phyloP scores from a whole-genome alignment of 2,888 invertebrate species.

The Scaptomyza reducta region DNA sequence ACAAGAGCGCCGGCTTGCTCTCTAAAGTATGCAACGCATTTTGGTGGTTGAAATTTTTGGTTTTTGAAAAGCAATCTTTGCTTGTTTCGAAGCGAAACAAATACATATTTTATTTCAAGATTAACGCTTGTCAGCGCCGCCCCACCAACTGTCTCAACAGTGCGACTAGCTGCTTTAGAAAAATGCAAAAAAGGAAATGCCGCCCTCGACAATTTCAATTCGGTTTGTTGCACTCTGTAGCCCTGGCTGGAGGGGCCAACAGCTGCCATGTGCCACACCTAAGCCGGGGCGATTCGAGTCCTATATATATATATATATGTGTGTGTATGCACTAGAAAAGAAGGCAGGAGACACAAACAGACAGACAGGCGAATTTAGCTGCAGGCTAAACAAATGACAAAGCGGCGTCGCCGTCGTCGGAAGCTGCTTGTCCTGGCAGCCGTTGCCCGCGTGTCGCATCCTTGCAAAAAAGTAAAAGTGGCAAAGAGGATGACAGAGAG shows the following conservation, averaged over 20 bases:
- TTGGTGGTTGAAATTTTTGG: slow-evolving; percentile 62
- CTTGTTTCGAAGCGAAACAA: slow-evolving; percentile 43
- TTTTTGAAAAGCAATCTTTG: slow-evolving; percentile 14
- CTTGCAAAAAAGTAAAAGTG: slow-evolving; percentile 75
- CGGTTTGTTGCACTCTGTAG: slow-evolving; percentile 77
- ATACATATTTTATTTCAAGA: slow-evolving; percentile 75
- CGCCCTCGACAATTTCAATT: slow-evolving; percentile 57
- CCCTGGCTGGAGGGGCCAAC: slow-evolving; percentile 45
- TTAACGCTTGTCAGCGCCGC: slow-evolving; percentile 68
- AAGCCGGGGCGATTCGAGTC: slow-evolving; percentile 47
- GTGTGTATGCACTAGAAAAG: slow-evolving; percentile 32
- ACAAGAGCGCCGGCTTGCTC: slow-evolving; percentile 45
- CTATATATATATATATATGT: slow-evolving; percentile 18
- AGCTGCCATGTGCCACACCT: slow-evolving; percentile 75
- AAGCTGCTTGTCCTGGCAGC: slow-evolving; percentile 75
- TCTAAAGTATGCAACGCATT: slow-evolving; percentile 63
- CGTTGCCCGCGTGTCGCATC: slow-evolving; percentile 63
- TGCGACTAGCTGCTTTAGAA: slow-evolving; percentile 25
- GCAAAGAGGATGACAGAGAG: slow-evolving; percentile 19
- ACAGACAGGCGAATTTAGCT: slow-evolving; percentile 67
- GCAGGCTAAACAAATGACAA: slow-evolving; percentile 77
- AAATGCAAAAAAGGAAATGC: slow-evolving; percentile 54
- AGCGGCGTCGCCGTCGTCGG: slow-evolving; percentile 59
- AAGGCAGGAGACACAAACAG: slow-evolving; percentile 20
- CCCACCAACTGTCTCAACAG: slow-evolving; percentile 9